A percentile compares a stretch with the other conserved stretches of the same genome.
Evolutionary conservation across 2,888 invertebrate species (phyloP).

Genomic region (Arrhopalites spinosus): DNA sequence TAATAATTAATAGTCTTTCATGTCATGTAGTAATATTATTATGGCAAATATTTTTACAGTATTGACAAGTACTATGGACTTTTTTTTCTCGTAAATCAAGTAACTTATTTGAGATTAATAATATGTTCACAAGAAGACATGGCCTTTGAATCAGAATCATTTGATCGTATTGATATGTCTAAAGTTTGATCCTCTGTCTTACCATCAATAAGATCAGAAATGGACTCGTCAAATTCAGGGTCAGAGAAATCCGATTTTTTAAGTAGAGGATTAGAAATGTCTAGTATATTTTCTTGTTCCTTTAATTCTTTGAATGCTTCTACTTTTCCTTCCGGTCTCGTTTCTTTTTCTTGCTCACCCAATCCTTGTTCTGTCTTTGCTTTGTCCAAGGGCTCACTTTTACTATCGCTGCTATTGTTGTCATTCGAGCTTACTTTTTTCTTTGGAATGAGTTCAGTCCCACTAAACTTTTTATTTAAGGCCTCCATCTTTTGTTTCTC

Average conservation of each 20-base stretch:
- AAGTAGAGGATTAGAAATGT: slow-evolving; percentile 24
- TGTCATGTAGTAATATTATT: too few species aligned
- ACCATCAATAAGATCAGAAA: slow-evolving; percentile 31
- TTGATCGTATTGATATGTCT: slow-evolving; percentile 32
- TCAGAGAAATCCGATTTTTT: slow-evolving; percentile 16
- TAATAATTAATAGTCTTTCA: too few species aligned
- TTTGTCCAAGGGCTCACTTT: background rate
- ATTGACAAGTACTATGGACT: too few species aligned
- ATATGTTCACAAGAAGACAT: slow-evolving; percentile 31
- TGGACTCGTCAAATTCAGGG: slow-evolving; percentile 33
- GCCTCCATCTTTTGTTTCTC: slow-evolving; percentile 34
- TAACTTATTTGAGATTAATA: slow-evolving; percentile 26
- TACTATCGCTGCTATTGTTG: background rate
- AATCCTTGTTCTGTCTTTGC: background rate
- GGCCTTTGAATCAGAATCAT: slow-evolving; percentile 30
- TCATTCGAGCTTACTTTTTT: background rate
- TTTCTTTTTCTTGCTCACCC: background rate
- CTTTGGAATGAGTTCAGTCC: slow-evolving; percentile 7
- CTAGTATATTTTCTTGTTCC: slow-evolving; percentile 8
- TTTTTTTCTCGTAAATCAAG: too few species aligned
- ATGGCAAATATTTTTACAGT: too few species aligned
- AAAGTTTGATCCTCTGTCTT: slow-evolving; percentile 32
- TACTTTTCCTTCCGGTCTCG: background rate
- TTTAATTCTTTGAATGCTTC: background rate
- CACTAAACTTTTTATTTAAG: slow-evolving; percentile 26